Conservation (phyloP, 2,797 vertebrate species). For the Cynodonichthys magdalenae region DNA sequence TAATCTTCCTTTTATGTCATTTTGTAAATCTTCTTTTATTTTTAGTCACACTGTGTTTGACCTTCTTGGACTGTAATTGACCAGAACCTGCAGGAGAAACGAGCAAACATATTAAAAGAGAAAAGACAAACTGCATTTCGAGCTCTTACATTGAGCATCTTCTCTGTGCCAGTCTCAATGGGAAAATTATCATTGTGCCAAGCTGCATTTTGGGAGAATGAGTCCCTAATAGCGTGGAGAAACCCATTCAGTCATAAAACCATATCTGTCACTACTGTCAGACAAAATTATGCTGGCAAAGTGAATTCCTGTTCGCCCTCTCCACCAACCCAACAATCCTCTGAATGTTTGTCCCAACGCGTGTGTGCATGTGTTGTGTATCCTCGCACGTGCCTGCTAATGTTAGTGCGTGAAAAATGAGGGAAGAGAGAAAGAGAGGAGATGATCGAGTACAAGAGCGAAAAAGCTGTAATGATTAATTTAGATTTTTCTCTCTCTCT, state of each 20-base stretch:
- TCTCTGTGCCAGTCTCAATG: conserved; percentile 44
- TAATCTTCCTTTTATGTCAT: conserved; percentile 9
- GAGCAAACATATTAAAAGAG: conserved; percentile 25
- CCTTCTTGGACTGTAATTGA: conserved; percentile 4
- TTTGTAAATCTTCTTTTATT: not conserved
- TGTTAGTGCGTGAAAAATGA: conserved; percentile 28
- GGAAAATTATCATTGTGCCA: conserved; percentile 58
- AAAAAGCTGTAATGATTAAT: conserved; percentile 28
- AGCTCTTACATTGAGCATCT: conserved; percentile 38
- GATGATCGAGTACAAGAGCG: conserved; percentile 15
- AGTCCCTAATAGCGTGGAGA: conserved; percentile 71
- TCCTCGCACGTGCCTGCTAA: not conserved
- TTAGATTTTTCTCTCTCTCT: conserved; percentile 39
- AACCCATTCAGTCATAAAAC: conserved; percentile 79
- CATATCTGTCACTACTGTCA: conserved; percentile 77
- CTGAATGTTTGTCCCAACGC: conserved; percentile 11
- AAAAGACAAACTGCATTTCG: conserved; percentile 28
- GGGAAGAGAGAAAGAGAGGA: conserved; percentile 31
- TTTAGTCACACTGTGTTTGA: conserved; percentile 3
- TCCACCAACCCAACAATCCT: conserved; percentile 15
- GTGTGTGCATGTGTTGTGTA: conserved; percentile 8
- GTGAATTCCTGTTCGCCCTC: conserved; percentile 55
- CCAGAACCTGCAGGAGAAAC: conserved; percentile 1
- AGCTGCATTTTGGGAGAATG: conserved; percentile 75
- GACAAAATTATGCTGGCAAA: conserved; percentile 70